A percentile compares a stretch with the other conserved stretches of the same genome.
Conservation (phyloP, 2,888 invertebrate genomes). For the Erynnis tages region DNA sequence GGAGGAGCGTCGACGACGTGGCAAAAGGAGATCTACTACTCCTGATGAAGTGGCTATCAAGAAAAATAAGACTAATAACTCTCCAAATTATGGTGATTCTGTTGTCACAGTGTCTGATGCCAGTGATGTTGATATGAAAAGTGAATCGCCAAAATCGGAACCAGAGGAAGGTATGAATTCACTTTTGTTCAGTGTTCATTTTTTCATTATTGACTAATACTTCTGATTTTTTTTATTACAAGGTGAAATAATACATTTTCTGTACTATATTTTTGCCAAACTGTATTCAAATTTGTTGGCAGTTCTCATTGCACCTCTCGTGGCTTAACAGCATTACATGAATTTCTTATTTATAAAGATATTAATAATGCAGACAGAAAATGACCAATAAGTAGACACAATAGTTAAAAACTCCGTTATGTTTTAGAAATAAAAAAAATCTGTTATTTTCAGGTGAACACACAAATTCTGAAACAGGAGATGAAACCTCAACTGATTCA, state of each 20-base stretch:
- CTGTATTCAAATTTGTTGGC: no score
- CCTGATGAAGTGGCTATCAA: constrained; percentile 57
- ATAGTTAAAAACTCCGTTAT: no score
- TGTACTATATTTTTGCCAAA: no score
- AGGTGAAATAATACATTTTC: no score
- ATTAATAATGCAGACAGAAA: no score
- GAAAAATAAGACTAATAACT: constrained; percentile 60
- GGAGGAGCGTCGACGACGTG: constrained; percentile 79
- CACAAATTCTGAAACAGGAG: constrained; percentile 75
- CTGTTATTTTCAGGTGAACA: constrained; percentile 61
- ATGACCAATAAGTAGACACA: no score
- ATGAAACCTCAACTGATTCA: constrained; percentile 63
- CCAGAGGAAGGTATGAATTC: constrained; percentile 66
- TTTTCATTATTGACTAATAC: no score
- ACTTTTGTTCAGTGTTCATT: not conserved
- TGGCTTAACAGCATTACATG: no score
- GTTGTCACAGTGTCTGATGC: constrained; percentile 76
- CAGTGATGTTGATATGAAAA: constrained; percentile 74
- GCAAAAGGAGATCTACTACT: constrained; percentile 66
- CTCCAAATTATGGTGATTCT: constrained; percentile 63
- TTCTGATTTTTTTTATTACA: no score
- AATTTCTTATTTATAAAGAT: no score
- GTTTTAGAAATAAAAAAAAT: not conserved
- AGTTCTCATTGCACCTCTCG: no score
- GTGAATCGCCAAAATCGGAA: constrained; percentile 62